A percentile compares a stretch with the other conserved stretches of the same genome.
These are phyloP conservation scores for Raphicerus campestris DNA, from an alignment of 2,113 vertebrate genomes.

Conservation along the genomic window DNA sequence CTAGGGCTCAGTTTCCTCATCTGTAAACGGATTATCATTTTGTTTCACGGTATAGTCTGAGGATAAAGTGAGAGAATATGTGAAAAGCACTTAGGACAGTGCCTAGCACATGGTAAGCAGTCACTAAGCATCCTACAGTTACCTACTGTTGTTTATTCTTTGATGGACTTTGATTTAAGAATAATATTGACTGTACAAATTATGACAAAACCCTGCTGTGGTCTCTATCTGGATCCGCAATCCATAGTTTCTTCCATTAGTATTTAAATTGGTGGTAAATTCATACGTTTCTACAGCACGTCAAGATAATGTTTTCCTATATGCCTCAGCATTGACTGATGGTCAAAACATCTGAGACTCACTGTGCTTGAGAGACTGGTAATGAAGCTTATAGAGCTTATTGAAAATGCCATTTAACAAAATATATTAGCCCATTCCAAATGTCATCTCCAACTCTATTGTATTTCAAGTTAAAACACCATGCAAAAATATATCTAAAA, in stretches of 20 bases:
- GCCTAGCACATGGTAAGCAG: neutral
- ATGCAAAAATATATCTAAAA: constrained; percentile 61
- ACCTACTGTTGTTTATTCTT: neutral
- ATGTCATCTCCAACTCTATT: constrained; percentile 57
- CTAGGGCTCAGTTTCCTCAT: neutral
- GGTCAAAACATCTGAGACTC: constrained; percentile 48
- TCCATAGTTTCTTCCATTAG: constrained; percentile 2
- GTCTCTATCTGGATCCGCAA: neutral
- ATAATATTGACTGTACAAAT: neutral
- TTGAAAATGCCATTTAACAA: constrained; percentile 69
- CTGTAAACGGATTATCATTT: neutral
- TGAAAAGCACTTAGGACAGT: neutral
- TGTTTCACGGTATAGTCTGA: neutral
- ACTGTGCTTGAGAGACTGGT: constrained; percentile 46
- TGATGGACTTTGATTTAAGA: neutral
- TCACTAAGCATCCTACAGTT: neutral
- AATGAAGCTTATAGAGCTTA: constrained; percentile 66
- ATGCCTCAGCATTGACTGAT: constrained; percentile 67
- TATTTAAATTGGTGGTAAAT: constrained; percentile 54
- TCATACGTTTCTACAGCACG: constrained; percentile 43
- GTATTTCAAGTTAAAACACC: constrained; percentile 60
- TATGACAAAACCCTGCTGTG: neutral
- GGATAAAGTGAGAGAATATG: neutral
- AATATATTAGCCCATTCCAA: constrained; percentile 66
- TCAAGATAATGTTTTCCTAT: constrained; percentile 57